phyloP scores from a whole-genome alignment of 2,888 invertebrate genomes.

The Agonum fuliginosum region DNA sequence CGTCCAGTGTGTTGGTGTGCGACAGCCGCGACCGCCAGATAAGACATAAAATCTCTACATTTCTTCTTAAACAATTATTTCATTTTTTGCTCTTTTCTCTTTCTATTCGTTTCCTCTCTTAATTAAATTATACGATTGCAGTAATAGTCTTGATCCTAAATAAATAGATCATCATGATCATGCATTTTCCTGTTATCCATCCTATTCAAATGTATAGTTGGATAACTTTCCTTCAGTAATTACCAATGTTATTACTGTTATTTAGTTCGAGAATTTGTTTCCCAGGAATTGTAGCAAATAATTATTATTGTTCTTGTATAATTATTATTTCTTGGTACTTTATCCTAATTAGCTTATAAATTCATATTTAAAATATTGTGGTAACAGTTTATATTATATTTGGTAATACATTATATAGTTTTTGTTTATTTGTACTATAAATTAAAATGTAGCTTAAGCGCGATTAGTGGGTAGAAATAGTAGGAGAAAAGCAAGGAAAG shows the following conservation, averaged over 20 bases:
- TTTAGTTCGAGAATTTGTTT: not conserved
- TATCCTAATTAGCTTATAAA: too few relatives aligned
- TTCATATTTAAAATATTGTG: too few relatives aligned
- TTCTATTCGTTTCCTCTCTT: slow-evolving; percentile 7
- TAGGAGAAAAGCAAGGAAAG: not conserved
- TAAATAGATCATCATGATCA: slow-evolving; percentile 29
- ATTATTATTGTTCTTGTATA: not conserved
- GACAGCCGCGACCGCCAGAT: slow-evolving; percentile 54
- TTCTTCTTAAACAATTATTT: slow-evolving; percentile 36
- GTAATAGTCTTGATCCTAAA: slow-evolving; percentile 3
- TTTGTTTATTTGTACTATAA: too few relatives aligned
- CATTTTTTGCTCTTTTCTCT: slow-evolving; percentile 15
- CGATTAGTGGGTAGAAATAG: too few relatives aligned
- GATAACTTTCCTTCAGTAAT: not conserved
- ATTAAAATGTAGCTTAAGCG: too few relatives aligned
- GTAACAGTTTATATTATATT: too few relatives aligned
- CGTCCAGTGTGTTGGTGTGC: too few relatives aligned
- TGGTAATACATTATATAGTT: too few relatives aligned
- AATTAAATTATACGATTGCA: slow-evolving; percentile 33
- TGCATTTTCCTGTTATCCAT: slow-evolving; percentile 10
- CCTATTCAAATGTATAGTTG: slow-evolving; percentile 15
- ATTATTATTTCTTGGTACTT: too few relatives aligned
- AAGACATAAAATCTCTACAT: slow-evolving; percentile 28
- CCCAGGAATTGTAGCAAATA: not conserved
- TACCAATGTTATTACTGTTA: too few relatives aligned